phyloP scores from a whole-genome alignment of 1,140 invertebrate genomes.

The Zaprionus ornatus region DNA sequence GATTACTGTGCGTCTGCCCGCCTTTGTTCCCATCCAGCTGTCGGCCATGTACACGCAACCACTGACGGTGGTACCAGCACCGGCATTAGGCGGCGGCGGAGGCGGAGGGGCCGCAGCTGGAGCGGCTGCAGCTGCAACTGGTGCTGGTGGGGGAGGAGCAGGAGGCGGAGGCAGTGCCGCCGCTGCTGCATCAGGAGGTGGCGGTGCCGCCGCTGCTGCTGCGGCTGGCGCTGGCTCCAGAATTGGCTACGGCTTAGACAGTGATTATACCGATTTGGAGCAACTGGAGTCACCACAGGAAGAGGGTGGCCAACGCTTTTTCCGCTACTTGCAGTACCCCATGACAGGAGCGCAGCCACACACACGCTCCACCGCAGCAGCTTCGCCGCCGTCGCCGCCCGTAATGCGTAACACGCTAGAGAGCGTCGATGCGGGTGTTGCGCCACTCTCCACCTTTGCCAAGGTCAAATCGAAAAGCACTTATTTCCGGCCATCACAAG shows the following conservation, averaged over 20 bases:
- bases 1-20: slow-evolving; percentile 64
- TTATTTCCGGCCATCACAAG: neutral
- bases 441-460: slow-evolving; percentile 40
- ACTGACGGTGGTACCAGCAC: slow-evolving; percentile 6
- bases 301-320: slow-evolving; percentile 29
- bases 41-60: slow-evolving; percentile 73
- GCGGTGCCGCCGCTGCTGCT: neutral
- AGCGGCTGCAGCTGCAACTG: neutral
- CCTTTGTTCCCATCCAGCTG: slow-evolving; percentile 74
- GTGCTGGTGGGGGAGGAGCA: neutral
- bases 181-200: neutral
- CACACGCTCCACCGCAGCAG: slow-evolving; percentile 1
- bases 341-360: neutral
- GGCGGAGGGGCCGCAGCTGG: neutral
- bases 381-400: slow-evolving; percentile 2
- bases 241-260: neutral
- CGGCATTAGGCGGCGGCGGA: neutral
- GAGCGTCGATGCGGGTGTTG: slow-evolving; percentile 59
- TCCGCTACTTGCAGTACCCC: slow-evolving; percentile 53
- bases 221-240: neutral
- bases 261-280: slow-evolving; percentile 6
- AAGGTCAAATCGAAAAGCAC: slow-evolving; percentile 30
- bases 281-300: slow-evolving; percentile 3
- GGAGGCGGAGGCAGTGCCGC: neutral
- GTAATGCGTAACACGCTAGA: slow-evolving; percentile 65